A percentile compares a stretch with the other conserved stretches of the same genome.
These are phyloP conservation scores for Triplophysa rosa DNA, from an alignment of 2,113 vertebrate species.

Conservation along the genomic window DNA sequence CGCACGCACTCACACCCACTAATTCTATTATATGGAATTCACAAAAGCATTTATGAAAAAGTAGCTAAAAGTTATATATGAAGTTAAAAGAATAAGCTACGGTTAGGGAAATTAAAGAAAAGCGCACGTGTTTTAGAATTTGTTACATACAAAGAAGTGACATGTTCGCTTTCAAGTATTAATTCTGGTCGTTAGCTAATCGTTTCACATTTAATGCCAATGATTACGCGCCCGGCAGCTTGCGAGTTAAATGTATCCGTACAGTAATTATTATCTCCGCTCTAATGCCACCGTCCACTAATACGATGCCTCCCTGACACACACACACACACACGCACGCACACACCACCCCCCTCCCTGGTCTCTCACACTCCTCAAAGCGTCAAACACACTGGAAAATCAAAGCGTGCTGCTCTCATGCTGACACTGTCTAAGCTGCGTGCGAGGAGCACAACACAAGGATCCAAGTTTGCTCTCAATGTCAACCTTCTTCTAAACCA, in stretches of 20 bases:
- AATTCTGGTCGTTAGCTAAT: not conserved
- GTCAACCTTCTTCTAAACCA: not conserved
- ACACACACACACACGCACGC: conserved; percentile 33
- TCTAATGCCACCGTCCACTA: conserved; percentile 71
- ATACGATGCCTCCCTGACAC: conserved; percentile 68
- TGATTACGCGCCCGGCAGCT: conserved; percentile 38
- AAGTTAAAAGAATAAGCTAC: too few relatives aligned
- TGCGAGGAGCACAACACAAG: conserved; percentile 57
- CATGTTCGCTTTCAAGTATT: not conserved
- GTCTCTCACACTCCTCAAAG: conserved; percentile 66
- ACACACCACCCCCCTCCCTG: conserved; percentile 55
- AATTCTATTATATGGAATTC: too few relatives aligned
- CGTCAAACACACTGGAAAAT: conserved; percentile 78
- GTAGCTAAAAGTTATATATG: too few relatives aligned
- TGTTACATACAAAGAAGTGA: not conserved
- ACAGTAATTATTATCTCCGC: conserved; percentile 71
- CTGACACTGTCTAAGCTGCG: conserved; percentile 54
- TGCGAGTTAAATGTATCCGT: conserved; percentile 78
- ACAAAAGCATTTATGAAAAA: too few relatives aligned
- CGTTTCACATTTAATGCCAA: not conserved
- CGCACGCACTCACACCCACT: too few relatives aligned
- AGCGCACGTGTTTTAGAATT: not conserved
- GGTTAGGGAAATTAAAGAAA: not conserved
- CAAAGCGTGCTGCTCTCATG: conserved; percentile 63
- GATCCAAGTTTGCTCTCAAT: conserved; percentile 15